These are phyloP conservation scores for Scomberomorus guttatus DNA, from an alignment of 2,797 vertebrate genomes.

Conservation along the genomic window DNA sequence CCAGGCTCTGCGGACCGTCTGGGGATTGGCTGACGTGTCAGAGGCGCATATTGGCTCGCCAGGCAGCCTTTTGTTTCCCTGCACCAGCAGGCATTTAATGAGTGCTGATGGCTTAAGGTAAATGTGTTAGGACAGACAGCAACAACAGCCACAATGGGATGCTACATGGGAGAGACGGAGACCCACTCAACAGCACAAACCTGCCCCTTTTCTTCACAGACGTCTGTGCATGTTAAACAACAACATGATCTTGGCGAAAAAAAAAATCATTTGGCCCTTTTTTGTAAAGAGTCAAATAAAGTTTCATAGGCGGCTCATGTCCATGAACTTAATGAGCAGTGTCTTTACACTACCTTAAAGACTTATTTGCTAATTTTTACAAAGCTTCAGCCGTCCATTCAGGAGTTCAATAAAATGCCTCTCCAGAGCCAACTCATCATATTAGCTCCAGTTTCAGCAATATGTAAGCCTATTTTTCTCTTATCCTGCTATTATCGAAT, in stretches of 20 bases:
- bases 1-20: constrained; percentile 95
- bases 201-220: constrained; percentile 46
- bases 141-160: constrained; percentile 82
- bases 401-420: constrained; percentile 66
- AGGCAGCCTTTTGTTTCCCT: constrained; percentile 97
- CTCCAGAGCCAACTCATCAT: constrained; percentile 73
- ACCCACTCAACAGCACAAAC: constrained; percentile 57
- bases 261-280: constrained; percentile 32
- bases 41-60: constrained; percentile 99
- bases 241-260: constrained; percentile 31
- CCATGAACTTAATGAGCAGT: constrained; percentile 46
- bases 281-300: constrained; percentile 41
- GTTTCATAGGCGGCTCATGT: constrained; percentile 45
- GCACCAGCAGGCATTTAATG: constrained; percentile 99
- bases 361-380: constrained; percentile 39
- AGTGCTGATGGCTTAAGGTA: constrained; percentile 99
- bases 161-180: constrained; percentile 75
- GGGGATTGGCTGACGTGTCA: constrained; percentile 99
- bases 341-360: constrained; percentile 47
- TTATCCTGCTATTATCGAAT: constrained; percentile 80
- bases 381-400: constrained; percentile 55
- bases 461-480: constrained; percentile 75
- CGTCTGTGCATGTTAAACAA: constrained; percentile 41
- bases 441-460: constrained; percentile 71
- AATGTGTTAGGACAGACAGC: constrained; percentile 99